Conservation (phyloP, 1,140 invertebrate species). For the Tyrophagus putrescentiae region DNA sequence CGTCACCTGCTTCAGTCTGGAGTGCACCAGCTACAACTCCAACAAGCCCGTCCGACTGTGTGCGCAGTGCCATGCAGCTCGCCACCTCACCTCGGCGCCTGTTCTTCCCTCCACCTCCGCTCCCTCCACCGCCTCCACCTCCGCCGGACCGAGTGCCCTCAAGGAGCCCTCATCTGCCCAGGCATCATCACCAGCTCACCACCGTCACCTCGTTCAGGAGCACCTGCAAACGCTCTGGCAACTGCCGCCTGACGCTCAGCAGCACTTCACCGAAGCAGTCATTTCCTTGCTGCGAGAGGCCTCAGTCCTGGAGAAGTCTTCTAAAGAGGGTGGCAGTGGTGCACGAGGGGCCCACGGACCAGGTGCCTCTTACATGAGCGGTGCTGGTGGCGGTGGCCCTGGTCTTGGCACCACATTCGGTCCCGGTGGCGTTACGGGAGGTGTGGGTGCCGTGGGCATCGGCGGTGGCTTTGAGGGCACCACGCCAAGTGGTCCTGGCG, state of each 20-base stretch:
- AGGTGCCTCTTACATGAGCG: constrained; percentile 29
- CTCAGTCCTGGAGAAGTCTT: constrained; percentile 29
- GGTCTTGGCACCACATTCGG: neutral
- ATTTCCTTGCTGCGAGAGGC: constrained; percentile 37
- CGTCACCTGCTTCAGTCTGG: constrained; percentile 87
- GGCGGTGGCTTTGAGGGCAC: neutral
- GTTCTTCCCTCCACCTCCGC: too few species aligned
- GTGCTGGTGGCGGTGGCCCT: constrained; percentile 2
- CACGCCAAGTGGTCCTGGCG: neutral
- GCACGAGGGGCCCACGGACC: neutral
- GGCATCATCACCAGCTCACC: constrained; percentile 31
- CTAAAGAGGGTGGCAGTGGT: constrained; percentile 25
- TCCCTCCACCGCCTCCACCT: too few species aligned
- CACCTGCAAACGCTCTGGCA: constrained; percentile 68
- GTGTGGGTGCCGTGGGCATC: neutral
- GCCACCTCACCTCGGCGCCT: too few species aligned
- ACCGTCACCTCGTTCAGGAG: constrained; percentile 69
- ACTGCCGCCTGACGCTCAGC: constrained; percentile 74
- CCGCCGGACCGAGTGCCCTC: too few species aligned
- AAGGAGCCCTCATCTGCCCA: too few species aligned
- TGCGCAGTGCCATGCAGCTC: constrained; percentile 54
- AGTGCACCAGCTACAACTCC: constrained; percentile 88
- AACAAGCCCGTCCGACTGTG: constrained; percentile 91
- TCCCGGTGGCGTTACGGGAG: neutral
- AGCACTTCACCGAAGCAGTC: constrained; percentile 89